Evolutionary conservation across 2,797 vertebrate species (phyloP).

Genomic region (Limosa lapponica): DNA sequence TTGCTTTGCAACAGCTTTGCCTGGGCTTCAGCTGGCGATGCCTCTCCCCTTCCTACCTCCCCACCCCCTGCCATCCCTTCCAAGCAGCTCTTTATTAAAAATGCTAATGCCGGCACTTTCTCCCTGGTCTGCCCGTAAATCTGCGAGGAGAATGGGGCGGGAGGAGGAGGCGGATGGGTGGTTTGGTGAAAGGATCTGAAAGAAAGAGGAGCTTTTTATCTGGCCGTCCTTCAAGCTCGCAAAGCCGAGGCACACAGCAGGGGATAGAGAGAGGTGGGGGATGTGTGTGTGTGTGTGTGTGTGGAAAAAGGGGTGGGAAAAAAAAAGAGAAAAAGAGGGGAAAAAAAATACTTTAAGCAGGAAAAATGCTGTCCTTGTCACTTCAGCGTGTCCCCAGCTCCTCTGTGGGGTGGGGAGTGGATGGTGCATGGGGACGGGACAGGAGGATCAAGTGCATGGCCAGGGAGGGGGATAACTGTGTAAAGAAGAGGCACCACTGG

Average conservation of each 20-base stretch:
- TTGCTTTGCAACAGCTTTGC: background rate
- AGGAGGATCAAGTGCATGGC: background rate
- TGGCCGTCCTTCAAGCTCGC: conserved; percentile 36
- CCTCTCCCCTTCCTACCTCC: conserved; percentile 3
- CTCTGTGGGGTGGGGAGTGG: background rate
- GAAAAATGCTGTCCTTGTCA: conserved; percentile 56
- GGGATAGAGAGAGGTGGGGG: background rate
- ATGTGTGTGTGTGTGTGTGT: too few species aligned
- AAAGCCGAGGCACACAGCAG: conserved; percentile 22
- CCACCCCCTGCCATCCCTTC: background rate
- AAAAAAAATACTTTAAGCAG: background rate
- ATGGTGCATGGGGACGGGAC: background rate
- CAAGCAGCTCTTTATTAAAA: conserved; percentile 71
- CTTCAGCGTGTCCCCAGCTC: background rate
- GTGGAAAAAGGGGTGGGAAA: background rate
- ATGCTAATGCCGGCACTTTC: conserved; percentile 73
- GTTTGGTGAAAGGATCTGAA: conserved; percentile 52
- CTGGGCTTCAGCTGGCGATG: background rate
- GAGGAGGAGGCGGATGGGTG: conserved; percentile 25
- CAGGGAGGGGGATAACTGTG: background rate
- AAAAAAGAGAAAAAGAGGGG: background rate
- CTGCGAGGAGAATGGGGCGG: conserved; percentile 24
- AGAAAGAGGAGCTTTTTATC: conserved; percentile 68
- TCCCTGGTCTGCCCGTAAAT: conserved; percentile 50
- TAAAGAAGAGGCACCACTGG: accelerated